Base-by-base conservation (phyloP, 2,888 invertebrate genomes). In the Heliothis peltigera region DNA sequence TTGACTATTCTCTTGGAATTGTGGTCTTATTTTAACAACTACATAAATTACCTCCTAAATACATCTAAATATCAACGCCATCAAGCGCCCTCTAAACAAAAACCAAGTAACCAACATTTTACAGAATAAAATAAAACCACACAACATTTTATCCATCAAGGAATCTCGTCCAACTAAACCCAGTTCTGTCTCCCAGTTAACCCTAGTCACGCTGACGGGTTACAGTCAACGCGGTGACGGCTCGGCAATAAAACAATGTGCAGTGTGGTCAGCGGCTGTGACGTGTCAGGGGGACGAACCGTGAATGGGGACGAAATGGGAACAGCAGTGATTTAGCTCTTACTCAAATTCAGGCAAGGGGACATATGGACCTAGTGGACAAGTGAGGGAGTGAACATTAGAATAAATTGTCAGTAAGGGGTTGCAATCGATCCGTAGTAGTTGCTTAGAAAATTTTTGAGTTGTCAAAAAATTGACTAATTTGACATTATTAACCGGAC, bases 211-310 rank as follows among this genome's bases (percentile, higher is more conserved):
- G 73, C 54, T 66, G 67, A 52, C 49, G 43, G 47, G 6, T 10
- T n/a, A 19, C 52, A 67, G 70, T 59, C 52, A 56, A 43, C 59
- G 43, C 35, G 25, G 44, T 51, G 43, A 46, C 46, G 47, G 42
- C 56, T 53, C 46, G 17, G 49, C 51, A 67, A 70, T 74, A 70
- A 73, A 73, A 72, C 76, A 52, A 72, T 60, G 69, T 72, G 64
- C 67, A 43, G 35, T 52, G 69, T 48, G 53, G 69, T 57, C 73
- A 70, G 25, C 48, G 47, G 10, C 47, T 39, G 70, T 49, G 52
- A 39, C 39, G 4, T 28, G 74, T 43, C 44, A 51, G 25, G 15
- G 22, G 49, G 25, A 12, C n/a, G 18, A 28, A 28, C 46, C 51
- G 47, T 49, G 32, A 46, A 53, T 21, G 17, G 39, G 17, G 19